Evolutionary conservation across 2,113 vertebrate genomes (phyloP), one percentile per base, ranked within the genome.

Genomic region (Dascyllus trimaculatus): DNA sequence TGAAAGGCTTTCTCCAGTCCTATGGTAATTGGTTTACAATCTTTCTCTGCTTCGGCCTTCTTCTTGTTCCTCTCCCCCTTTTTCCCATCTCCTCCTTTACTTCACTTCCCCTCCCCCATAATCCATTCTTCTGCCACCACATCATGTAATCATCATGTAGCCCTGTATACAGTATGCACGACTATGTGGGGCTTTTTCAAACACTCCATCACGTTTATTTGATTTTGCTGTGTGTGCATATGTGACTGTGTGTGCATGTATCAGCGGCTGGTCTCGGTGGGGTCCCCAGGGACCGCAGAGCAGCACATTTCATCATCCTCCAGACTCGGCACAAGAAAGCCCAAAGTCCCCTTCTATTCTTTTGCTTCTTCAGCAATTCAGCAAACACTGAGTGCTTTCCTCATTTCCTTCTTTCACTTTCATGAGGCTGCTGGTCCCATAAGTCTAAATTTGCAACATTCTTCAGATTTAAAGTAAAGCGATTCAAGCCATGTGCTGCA

Each of bases 281-380:
- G 61, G 48, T 84, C 92, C 87, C 84, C 5, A 0, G 78, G 74
- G 88, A 68, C 69, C 14, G 17, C 82, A 62, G 35, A 85, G 79
- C 79, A 81, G 79, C 87, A 80, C 56, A 85, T 90, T 91, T 90
- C 80, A 91, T 90, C 92, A 87, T 86, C 52, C 75, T 57, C 80
- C 45, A 85, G 85, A 89, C 69, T 74, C 51, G 49, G 52, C 58
- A 86, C 43, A 10, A 81, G 71, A 80, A 79, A 84, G 38, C 65
- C 69, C 25, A 48, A 71, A 81, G 82, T 78, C 76, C 75, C 62
- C 67, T 65, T 64, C 59, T 78, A 35, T 71, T 74, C 19, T 70
- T 86, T 75, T 89, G 86, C 89, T 68, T 85, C 71, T 72, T 91
- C 89, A 90, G 89, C 90, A 84, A 68, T 88, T 86, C 70, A 53